Conservation (phyloP, 2,888 invertebrate species). For the Ornithoptera alexandrae region DNA sequence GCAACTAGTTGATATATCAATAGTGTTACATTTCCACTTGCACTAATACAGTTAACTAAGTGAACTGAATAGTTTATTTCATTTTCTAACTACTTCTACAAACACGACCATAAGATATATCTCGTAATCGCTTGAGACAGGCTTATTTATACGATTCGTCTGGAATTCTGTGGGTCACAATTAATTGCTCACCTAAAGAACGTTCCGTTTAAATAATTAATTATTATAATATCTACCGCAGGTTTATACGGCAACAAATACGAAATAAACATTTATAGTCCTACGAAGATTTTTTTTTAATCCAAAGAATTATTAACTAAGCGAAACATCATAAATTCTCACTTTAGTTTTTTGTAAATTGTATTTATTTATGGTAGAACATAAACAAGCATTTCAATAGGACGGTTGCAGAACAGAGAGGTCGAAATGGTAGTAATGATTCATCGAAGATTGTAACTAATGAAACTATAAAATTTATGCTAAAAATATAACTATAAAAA, state of each 20-base stretch:
- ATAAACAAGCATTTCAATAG: no score
- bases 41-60: not conserved
- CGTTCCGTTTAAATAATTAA: conserved; percentile 69
- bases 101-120: not conserved
- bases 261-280: not conserved
- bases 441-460: no score
- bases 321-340: no score
- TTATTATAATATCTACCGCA: conserved; percentile 37
- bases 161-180: conserved; percentile 7
- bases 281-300: not conserved
- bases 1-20: conserved; percentile 11
- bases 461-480: no score
- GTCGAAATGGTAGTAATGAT: no score
- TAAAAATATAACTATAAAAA: no score
- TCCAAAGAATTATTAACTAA: no score
- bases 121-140: conserved; percentile 1
- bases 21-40: conserved; percentile 9
- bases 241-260: conserved; percentile 35
- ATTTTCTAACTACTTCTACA: not conserved
- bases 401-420: no score
- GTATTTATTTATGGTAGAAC: no score
- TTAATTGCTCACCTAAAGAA: conserved; percentile 15
- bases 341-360: no score
- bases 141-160: conserved; percentile 5
- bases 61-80: not conserved